These are phyloP conservation scores for Papilio helenus DNA, from an alignment of 1,140 invertebrate species.

Conservation along the genomic window DNA sequence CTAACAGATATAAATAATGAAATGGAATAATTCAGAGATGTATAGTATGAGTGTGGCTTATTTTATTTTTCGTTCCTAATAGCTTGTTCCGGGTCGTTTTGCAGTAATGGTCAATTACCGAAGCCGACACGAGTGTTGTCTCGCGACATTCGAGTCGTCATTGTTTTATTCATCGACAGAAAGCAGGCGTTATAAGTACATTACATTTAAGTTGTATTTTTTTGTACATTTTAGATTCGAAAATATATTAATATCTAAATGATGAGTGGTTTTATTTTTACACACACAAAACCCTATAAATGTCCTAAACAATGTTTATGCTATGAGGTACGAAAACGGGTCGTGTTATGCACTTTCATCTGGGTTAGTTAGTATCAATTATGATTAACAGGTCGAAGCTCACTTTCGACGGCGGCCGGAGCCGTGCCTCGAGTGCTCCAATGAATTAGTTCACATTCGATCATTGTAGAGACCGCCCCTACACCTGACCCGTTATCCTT, in stretches of 20 bases:
- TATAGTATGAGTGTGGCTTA: constrained; percentile 61
- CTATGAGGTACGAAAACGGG: neutral
- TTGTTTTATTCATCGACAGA: constrained; percentile 71
- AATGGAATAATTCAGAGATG: constrained; percentile 52
- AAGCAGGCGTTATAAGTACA: constrained; percentile 78
- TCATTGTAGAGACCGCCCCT: neutral
- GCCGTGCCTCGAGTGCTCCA: neutral
- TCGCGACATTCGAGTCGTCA: constrained; percentile 62
- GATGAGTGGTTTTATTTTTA: constrained; percentile 65
- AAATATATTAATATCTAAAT: constrained; percentile 83
- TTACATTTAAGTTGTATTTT: constrained; percentile 82
- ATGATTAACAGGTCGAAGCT: constrained; percentile 26
- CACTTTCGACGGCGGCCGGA: constrained; percentile 4
- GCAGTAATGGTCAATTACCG: constrained; percentile 74
- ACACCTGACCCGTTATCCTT: neutral
- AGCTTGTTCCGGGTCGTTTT: constrained; percentile 66
- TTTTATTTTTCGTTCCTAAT: constrained; percentile 73
- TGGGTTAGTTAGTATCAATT: constrained; percentile 37
- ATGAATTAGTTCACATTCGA: constrained; percentile 20
- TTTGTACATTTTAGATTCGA: constrained; percentile 83
- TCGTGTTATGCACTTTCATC: constrained; percentile 10
- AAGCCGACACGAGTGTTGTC: constrained; percentile 61
- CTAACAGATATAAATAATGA: constrained; percentile 38
- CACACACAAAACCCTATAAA: neutral
- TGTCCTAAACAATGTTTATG: neutral